Evolutionary conservation across 2,797 vertebrate genomes (phyloP), one percentile per base, ranked within the genome.

Genomic region (Sebastes wilsoni): DNA sequence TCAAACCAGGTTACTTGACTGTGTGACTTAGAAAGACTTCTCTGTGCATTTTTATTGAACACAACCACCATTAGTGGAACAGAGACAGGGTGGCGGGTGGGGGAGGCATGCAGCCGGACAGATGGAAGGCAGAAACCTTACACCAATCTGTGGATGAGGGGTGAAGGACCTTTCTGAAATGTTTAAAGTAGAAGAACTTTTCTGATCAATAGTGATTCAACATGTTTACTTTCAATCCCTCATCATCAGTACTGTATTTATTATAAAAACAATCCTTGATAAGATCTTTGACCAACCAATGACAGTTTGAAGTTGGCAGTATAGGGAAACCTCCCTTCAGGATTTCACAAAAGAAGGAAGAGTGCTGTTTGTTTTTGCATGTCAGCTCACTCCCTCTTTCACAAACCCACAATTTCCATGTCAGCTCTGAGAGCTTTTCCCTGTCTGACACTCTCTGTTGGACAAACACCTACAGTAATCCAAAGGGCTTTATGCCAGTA

Each of bases 121-220:
- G 91, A 93, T 87, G 86, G 89, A 36, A 28, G 54, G 62, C 71
- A 87, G 90, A 91, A 93, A 92, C 90, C 54, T 77, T 70, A 93
- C 78, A 91, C 87, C 86, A 61, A 62, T 72, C 67, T 73, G 77
- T 79, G 71, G 59, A 55, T 52, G 52, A 81, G 67, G 54, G 66
- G 54, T 36, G 13, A 4, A 68, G 56, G 70, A 68, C 49, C n/a
- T 23, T 22, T 59, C 68, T 78, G 38, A 72, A 52, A 75, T 32
- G 70, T 61, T 77, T 22, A 59, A 75, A 87, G 72, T 36, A 52
- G 32, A 69, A 82, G 8, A 34, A 18, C 16, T 28, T 34, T 54
- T 38, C 38, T 60, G 49, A 36, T 75, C 67, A 66, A 75, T 28
- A 27, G 60, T 27, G 14, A 58, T 32, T 66, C 62, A 75, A 69